Base-by-base conservation (phyloP, 2,888 invertebrate species). In the Drosophila differens region DNA sequence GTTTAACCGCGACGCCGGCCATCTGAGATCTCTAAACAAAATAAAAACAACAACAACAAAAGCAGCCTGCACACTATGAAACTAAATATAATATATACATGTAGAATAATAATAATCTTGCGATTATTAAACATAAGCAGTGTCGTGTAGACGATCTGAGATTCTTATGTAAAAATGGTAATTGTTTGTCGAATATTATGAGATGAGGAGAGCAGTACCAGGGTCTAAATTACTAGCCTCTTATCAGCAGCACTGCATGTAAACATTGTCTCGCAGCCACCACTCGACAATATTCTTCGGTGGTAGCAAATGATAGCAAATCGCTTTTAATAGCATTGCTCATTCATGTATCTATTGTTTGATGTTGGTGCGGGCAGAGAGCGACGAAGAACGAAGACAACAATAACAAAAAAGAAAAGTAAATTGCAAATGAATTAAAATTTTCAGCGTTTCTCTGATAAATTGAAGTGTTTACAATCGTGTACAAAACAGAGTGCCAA, bases 271-370 rank as follows among this genome's bases (percentile, higher is more conserved):
- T 67, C 16, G 57, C 47, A 68, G 51, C 67, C 62, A 44, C 64
- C 64, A 49, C 52, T 51, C 47, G 16, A 65, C 68, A 81, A 66
- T 73, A 68, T 78, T 32, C 28, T 1, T 16, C 5, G 16, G 44
- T 57, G 63, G 69, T 63, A 64, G 54, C 63, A 62, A 59, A 63
- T 73, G 87, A 81, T 89, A 83, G 32, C 69, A 85, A 89, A 81
- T 73, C 70, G 70, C 77, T 83, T 80, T 70, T 86, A 89, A 89
- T 81, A 83, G 83, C 82, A 83, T 70, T 89, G 61, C 59, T 79
- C 54, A 19, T 32, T 35, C 19, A n/a, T 76, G 73, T 79, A 55
- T 59, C 70, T 79, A 41, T 53, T 52, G 41, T 33, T 39, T 65
- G 67, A 64, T 62, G 67, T 57, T 33, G 52, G 52, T 49, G 7